Evolutionary conservation across 92 coral and sea anemone genomes (phyloP).

Genomic region (Ricordea florida): DNA sequence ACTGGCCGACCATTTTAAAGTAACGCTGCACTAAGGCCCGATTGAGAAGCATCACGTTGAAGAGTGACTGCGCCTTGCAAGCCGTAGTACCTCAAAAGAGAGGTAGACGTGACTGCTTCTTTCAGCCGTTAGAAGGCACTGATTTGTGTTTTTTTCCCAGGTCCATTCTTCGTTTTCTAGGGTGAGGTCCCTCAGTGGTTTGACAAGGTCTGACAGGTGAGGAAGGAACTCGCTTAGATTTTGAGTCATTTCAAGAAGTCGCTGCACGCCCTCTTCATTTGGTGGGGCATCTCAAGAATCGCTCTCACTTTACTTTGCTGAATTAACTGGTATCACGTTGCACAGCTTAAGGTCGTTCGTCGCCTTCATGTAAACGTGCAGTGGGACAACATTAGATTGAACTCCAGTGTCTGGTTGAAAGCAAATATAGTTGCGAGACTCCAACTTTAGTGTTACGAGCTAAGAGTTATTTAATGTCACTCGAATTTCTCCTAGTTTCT

Average conservation of each 20-base stretch:
- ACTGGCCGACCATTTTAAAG: conserved; percentile 5
- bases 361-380: too few species aligned
- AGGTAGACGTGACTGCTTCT: background rate
- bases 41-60: conserved; percentile 4
- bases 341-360: too few species aligned
- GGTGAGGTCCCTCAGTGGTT: conserved; percentile 14
- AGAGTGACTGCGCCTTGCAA: conserved; percentile 14
- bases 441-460: too few species aligned
- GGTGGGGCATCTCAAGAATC: conserved; percentile 1
- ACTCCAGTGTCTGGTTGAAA: too few species aligned
- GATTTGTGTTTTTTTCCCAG: background rate
- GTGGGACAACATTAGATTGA: too few species aligned
- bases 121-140: background rate
- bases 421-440: too few species aligned
- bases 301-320: conserved; percentile 2
- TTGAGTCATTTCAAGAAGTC: conserved; percentile 1
- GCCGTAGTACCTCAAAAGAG: conserved; percentile 11
- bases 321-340: too few species aligned
- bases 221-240: conserved; percentile 25
- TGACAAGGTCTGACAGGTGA: conserved; percentile 10
- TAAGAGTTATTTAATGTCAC: too few species aligned
- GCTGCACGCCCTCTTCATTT: conserved; percentile 7
- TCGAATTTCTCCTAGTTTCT: too few species aligned
- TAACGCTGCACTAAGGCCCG: background rate
- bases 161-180: background rate